These are phyloP conservation scores for Elaphurus davidianus DNA, from an alignment of 2,113 vertebrate genomes.

Conservation along the genomic window DNA sequence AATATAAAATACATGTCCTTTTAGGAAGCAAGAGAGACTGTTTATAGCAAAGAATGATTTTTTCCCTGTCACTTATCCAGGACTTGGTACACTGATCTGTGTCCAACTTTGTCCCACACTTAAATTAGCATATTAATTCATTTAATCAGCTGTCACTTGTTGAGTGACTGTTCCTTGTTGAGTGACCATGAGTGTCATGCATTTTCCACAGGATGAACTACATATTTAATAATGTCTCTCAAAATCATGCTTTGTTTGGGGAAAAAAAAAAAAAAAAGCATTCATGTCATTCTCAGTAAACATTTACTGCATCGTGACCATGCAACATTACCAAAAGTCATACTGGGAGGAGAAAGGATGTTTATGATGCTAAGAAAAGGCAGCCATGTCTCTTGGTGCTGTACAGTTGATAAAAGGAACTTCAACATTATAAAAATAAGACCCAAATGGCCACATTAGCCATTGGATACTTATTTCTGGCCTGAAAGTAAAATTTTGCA, in stretches of 20 bases:
- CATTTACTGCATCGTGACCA: neutral
- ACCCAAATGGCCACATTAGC: neutral
- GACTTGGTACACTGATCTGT: neutral
- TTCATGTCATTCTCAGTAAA: neutral
- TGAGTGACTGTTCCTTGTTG: neutral
- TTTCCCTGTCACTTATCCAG: neutral
- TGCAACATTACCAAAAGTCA: neutral
- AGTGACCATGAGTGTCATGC: neutral
- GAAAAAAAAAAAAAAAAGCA: neutral
- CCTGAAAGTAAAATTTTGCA: neutral
- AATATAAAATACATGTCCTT: neutral
- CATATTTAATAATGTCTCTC: slow-evolving; percentile 16
- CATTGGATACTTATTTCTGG: neutral
- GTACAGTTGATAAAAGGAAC: neutral
- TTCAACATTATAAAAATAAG: neutral
- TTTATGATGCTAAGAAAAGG: neutral
- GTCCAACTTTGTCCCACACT: neutral
- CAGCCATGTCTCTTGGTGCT: neutral
- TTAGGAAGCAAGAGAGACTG: neutral
- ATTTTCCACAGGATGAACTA: neutral
- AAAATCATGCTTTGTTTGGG: neutral
- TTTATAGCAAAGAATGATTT: neutral
- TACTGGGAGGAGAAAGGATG: neutral
- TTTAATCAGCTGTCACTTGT: slow-evolving; percentile 33
- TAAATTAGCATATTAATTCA: neutral